phyloP scores from a whole-genome alignment of 2,797 vertebrate species.

The Anguilla pacifica region DNA sequence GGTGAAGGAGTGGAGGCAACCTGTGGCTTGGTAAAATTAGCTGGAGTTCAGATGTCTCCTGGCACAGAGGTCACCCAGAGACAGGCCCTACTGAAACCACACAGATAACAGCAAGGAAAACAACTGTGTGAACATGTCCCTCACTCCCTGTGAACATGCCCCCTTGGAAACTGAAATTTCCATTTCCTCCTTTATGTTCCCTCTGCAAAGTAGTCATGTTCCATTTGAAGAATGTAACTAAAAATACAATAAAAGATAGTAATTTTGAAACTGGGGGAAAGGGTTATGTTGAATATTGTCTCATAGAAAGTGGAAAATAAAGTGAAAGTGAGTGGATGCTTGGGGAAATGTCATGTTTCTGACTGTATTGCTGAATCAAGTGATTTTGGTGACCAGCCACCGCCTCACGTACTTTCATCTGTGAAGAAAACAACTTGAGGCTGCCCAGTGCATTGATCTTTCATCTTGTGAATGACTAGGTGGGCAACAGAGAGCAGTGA shows the following conservation, averaged over 20 bases:
- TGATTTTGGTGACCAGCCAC: conserved; percentile 65
- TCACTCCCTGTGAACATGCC: neutral
- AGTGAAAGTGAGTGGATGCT: neutral
- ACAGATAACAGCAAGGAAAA: conserved; percentile 6
- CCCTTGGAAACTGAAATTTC: neutral
- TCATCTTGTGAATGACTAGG: conserved; percentile 48
- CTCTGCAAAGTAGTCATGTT: conserved; percentile 6
- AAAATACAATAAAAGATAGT: neutral
- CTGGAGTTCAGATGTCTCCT: conserved; percentile 47
- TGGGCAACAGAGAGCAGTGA: conserved; percentile 39
- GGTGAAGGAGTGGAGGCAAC: conserved; percentile 48
- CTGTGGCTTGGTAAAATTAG: conserved; percentile 51
- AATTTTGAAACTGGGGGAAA: neutral
- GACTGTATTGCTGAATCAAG: conserved; percentile 59
- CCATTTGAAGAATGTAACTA: neutral
- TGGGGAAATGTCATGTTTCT: conserved; percentile 33
- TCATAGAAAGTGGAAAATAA: conserved; percentile 34
- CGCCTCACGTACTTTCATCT: conserved; percentile 63
- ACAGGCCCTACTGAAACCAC: conserved; percentile 33
- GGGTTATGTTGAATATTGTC: neutral
- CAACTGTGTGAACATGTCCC: neutral
- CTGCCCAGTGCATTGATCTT: conserved; percentile 46
- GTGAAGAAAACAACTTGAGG: conserved; percentile 36
- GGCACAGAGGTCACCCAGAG: conserved; percentile 43
- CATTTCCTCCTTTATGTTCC: neutral